Percentiles rank a stretch among this genome's conserved stretches.
These are phyloP conservation scores for Anodontia alba DNA, from an alignment of 2,888 invertebrate species.

Conservation along the genomic window DNA sequence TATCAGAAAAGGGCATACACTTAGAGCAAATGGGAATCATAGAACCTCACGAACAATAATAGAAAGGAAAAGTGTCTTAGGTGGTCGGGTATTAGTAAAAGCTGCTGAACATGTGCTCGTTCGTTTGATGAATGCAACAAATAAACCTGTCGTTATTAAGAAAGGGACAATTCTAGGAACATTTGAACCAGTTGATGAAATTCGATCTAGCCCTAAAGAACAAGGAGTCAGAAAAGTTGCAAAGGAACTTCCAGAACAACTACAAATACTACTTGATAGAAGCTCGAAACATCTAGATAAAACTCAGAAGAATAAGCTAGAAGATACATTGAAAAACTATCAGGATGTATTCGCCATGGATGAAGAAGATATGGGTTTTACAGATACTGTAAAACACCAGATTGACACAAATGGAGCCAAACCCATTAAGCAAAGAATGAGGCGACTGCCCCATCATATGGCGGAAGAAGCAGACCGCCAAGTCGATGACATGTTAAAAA, in stretches of 20 bases:
- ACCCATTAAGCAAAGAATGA: constrained; percentile 27
- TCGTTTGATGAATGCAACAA: too few relatives aligned
- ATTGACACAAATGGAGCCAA: too few relatives aligned
- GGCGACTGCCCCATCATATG: constrained; percentile 23
- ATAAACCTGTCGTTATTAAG: background rate
- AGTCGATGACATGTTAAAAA: too few relatives aligned
- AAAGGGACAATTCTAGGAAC: background rate
- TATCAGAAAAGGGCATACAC: background rate
- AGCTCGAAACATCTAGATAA: background rate
- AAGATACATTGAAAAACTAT: background rate
- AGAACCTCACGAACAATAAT: background rate
- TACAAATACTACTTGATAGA: too few relatives aligned
- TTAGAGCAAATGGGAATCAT: background rate
- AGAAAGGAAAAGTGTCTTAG: too few relatives aligned
- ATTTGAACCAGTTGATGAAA: background rate
- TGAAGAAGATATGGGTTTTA: constrained; percentile 26
- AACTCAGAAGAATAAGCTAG: background rate
- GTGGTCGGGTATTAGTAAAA: too few relatives aligned
- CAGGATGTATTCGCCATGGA: background rate
- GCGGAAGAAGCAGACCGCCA: constrained; percentile 26
- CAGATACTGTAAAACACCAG: too few relatives aligned
- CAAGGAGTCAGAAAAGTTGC: too few relatives aligned
- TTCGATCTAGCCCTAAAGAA: background rate
- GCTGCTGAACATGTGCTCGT: too few relatives aligned
- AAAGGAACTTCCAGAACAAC: too few relatives aligned